A percentile compares a stretch with the other conserved stretches of the same genome.
Conservation (phyloP, 2,113 vertebrate species). For the Semicossyphus pulcher region DNA sequence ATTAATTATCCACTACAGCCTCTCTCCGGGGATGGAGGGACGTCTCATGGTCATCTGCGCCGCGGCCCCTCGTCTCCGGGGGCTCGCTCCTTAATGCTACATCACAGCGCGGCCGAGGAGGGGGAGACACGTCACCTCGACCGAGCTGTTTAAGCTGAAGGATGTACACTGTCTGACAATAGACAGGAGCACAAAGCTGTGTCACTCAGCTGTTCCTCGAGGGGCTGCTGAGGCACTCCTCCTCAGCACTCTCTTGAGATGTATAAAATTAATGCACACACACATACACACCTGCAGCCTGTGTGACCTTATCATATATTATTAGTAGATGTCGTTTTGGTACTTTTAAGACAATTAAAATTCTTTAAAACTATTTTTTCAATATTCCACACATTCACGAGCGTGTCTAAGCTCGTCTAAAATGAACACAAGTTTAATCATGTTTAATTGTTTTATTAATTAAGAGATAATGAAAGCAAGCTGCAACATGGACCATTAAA, state of each 20-base stretch:
- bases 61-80: constrained; percentile 11
- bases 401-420: neutral
- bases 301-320: neutral
- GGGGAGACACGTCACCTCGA: neutral
- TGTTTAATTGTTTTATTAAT: constrained; percentile 44
- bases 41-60: constrained; percentile 44
- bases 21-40: constrained; percentile 18
- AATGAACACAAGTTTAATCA: constrained; percentile 20
- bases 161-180: constrained; percentile 41
- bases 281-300: neutral
- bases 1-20: constrained; percentile 62
- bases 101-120: neutral
- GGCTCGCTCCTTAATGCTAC: constrained; percentile 8
- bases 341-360: constrained; percentile 15
- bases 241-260: constrained; percentile 19
- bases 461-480: constrained; percentile 25
- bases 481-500: constrained; percentile 21
- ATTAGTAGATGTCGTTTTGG: constrained; percentile 3
- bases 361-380: no score
- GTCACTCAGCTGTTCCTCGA: constrained; percentile 30
- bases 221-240: constrained; percentile 11
- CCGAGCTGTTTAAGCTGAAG: constrained; percentile 45
- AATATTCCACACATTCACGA: neutral
- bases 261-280: neutral
- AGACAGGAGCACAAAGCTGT: constrained; percentile 29